Conservation (phyloP, 2,888 invertebrate genomes). For the Notodonta dromedarius region DNA sequence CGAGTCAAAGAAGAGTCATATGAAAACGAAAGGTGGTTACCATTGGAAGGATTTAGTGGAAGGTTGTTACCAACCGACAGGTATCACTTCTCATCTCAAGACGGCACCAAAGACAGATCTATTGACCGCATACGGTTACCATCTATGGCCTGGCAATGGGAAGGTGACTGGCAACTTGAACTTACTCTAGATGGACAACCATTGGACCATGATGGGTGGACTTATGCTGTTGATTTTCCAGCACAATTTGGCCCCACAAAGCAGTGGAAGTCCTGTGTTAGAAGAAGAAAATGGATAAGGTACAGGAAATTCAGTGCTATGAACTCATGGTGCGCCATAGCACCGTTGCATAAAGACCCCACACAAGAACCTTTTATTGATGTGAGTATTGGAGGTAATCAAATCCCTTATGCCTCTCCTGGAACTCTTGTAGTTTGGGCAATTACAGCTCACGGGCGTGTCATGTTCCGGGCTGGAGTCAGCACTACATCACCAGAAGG, state of each 20-base stretch:
- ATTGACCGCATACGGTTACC: constrained; percentile 93
- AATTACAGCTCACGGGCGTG: constrained; percentile 95
- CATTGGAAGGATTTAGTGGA: constrained; percentile 93
- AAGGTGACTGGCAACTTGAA: constrained; percentile 96
- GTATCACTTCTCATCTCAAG: constrained; percentile 92
- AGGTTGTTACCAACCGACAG: constrained; percentile 94
- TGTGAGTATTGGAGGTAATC: constrained; percentile 93
- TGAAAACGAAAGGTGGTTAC: constrained; percentile 97
- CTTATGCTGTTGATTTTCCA: constrained; percentile 96
- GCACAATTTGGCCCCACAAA: constrained; percentile 91
- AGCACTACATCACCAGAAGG: constrained; percentile 94
- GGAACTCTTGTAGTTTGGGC: constrained; percentile 95
- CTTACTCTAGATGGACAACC: constrained; percentile 93
- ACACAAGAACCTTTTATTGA: constrained; percentile 97
- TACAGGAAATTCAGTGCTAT: constrained; percentile 94
- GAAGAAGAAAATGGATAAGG: constrained; percentile 95
- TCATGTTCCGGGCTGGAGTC: constrained; percentile 94
- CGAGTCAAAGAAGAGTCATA: constrained; percentile 95
- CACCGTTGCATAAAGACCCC: constrained; percentile 94
- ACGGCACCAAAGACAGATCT: constrained; percentile 91
- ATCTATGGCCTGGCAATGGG: constrained; percentile 98
- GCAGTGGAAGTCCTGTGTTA: constrained; percentile 95
- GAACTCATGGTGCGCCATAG: constrained; percentile 96
- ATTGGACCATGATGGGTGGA: constrained; percentile 96
- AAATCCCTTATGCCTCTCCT: constrained; percentile 89